Evolutionary conservation across 2,797 vertebrate genomes (phyloP), one percentile per base, ranked within the genome.

Genomic region (Gambusia yucatana): DNA sequence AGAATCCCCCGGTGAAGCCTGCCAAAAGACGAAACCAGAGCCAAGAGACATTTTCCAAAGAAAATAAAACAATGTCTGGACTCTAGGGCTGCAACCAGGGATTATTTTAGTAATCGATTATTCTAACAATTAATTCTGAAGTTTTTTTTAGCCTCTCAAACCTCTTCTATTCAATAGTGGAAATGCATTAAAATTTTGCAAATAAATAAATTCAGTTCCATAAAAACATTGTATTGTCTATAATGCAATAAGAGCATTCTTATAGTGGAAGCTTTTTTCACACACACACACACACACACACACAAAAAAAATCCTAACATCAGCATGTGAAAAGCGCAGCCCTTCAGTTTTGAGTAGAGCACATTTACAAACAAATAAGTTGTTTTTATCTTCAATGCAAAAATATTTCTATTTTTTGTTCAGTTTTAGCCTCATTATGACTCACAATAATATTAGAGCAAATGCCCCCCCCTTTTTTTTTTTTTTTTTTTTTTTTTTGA

Each of bases 1-100:
- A 87, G 72, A 92, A 89, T 83, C 91, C 87, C 91, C 88, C 88
- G 25, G 36, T 0, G 13, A 2, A 44, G 36, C 20, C 75, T 83
- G 87, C 89, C 89, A 93, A 78, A 77, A 79, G 72, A 78, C 73
- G 36, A 25, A 41, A 47, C 20, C 36, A 4, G 73, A 84, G 83
- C 88, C 86, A 90, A 59, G 57, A 76, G 59, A 36, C 75, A 22
- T 41, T 67, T 41, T 9, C 48, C 39, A 41, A 82, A 67, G 71
- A 48, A 76, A 75, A 67, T 25, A 22, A 67, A 65, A 65, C 36
- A 11, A 22, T 5, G 20, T 65, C 17, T 80, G 47, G 76, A 80
- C 39, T 17, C n/a, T 57, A n/a, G 1, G 52, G 25, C n/a, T 4
- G 25, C 52, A 57, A 11, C 25, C n/a, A 57, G n/a, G 25, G 4